Conservation (phyloP, 1,140 invertebrate species). For the Drosophila littoralis region DNA sequence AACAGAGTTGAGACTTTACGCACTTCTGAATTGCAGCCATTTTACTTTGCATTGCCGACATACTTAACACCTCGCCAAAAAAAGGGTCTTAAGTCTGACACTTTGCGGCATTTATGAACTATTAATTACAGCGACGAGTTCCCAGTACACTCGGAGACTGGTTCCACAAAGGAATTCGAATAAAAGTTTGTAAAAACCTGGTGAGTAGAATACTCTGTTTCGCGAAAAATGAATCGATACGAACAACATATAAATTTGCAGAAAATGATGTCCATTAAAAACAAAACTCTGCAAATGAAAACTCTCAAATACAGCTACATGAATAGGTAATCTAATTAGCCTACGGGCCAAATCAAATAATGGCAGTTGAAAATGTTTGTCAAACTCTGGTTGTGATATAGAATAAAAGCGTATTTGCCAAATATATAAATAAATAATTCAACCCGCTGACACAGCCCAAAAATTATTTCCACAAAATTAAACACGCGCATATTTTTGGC, state of each 20-base stretch:
- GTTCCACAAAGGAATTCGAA: too few species aligned
- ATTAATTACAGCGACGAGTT: too few species aligned
- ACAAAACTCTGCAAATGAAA: not conserved
- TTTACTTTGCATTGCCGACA: constrained; percentile 39
- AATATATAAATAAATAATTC: constrained; percentile 22
- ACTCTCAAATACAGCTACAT: not conserved
- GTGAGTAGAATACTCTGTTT: too few species aligned
- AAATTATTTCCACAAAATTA: constrained; percentile 62
- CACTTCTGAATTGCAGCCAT: constrained; percentile 14
- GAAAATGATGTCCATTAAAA: not conserved
- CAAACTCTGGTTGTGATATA: constrained; percentile 31
- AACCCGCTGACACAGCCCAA: not conserved
- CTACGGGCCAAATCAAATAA: not conserved
- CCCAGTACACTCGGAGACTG: too few species aligned
- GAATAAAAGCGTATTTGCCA: constrained; percentile 9
- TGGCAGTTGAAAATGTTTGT: not conserved
- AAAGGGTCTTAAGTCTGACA: not conserved
- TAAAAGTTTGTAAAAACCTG: too few species aligned
- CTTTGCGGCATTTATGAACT: too few species aligned
- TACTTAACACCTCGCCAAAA: constrained; percentile 46
- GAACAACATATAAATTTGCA: too few species aligned
- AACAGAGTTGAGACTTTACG: constrained; percentile 33
- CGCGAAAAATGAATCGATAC: too few species aligned
- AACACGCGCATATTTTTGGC: constrained; percentile 36
- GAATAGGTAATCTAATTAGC: constrained; percentile 2